A percentile compares a stretch with the other conserved stretches of the same genome.
Conservation (phyloP, 2,888 invertebrate genomes). For the Endotricha flammealis region DNA sequence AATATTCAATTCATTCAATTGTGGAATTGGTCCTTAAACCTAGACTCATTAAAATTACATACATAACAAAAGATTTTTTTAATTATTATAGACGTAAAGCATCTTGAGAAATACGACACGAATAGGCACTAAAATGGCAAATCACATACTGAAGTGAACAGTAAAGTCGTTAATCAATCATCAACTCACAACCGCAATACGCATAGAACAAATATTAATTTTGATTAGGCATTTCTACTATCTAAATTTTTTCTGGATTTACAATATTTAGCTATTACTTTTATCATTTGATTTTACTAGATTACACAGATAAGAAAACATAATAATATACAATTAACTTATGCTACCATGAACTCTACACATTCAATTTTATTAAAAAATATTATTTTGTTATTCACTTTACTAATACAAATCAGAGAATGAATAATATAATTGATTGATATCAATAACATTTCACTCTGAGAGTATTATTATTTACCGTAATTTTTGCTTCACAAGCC, state of each 20-base stretch:
- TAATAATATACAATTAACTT: too few species aligned
- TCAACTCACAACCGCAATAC: conserved; percentile 69
- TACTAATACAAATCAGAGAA: too few species aligned
- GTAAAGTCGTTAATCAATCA: conserved; percentile 34
- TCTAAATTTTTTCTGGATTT: conserved; percentile 21
- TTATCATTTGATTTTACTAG: conserved; percentile 8
- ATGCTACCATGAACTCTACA: too few species aligned
- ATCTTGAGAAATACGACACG: conserved; percentile 44
- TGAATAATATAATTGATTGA: too few species aligned
- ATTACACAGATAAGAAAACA: conserved; percentile 3
- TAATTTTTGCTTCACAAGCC: conserved; percentile 16
- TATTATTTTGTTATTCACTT: too few species aligned
- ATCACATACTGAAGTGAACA: conserved; percentile 62
- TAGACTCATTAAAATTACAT: conserved; percentile 17
- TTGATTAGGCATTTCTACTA: conserved; percentile 18
- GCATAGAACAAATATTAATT: conserved; percentile 32
- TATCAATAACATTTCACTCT: too few species aligned
- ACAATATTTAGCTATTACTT: conserved; percentile 20
- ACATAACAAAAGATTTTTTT: conserved; percentile 23
- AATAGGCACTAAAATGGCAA: conserved; percentile 74
- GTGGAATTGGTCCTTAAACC: conserved; percentile 1
- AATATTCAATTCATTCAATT: background rate
- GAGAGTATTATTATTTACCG: conserved; percentile 2
- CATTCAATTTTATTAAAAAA: too few species aligned
- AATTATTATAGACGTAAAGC: conserved; percentile 33